phyloP scores from a whole-genome alignment of 2,797 vertebrate species.

The Malurus splendens region DNA sequence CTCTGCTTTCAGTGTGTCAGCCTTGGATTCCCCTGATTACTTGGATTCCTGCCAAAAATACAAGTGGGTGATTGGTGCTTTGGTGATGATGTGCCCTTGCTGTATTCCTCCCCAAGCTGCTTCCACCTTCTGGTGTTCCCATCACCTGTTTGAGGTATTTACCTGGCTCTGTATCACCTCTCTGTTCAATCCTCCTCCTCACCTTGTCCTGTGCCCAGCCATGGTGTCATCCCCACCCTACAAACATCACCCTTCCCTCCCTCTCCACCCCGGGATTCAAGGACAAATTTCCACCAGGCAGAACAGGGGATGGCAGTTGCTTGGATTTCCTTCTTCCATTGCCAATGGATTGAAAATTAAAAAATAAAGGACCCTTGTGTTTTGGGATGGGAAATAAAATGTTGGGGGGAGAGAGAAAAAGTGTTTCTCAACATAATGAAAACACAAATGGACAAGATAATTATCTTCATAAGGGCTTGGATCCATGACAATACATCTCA shows the following conservation, averaged over 20 bases:
- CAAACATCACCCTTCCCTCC: background rate
- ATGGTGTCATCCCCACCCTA: background rate
- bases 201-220: background rate
- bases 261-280: background rate
- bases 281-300: background rate
- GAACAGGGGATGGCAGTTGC: background rate
- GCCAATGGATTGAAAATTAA: background rate
- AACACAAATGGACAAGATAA: slow-evolving; percentile 63
- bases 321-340: background rate
- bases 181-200: background rate
- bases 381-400: background rate
- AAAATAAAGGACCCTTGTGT: background rate
- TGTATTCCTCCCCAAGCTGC: background rate
- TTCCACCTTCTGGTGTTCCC: background rate
- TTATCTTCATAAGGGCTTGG: slow-evolving; percentile 64
- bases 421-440: slow-evolving; percentile 55
- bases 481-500: slow-evolving; percentile 58
- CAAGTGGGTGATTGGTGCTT: background rate
- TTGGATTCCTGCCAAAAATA: background rate
- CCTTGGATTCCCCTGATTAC: background rate
- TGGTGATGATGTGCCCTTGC: background rate
- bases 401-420: background rate
- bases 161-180: background rate
- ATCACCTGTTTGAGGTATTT: rapidly evolving
- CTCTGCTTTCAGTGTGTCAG: rapidly evolving